Evolutionary conservation across 1,140 invertebrate species (phyloP), one percentile per base, ranked within the genome.

Genomic region (Lucilia sericata): DNA sequence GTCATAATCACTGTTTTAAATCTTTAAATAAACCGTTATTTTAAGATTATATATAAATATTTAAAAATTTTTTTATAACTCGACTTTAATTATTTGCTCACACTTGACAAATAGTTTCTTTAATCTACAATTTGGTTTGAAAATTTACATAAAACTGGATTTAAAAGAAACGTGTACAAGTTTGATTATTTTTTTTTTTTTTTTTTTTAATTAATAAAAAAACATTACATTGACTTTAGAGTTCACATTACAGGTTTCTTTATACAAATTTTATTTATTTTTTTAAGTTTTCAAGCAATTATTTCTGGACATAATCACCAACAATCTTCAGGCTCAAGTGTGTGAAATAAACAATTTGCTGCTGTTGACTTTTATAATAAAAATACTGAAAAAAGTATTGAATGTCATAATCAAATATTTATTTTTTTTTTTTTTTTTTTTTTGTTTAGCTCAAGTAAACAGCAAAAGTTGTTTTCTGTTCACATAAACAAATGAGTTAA

Each of bases 251-350:
- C 65, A 21, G n/a, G 65, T 70, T 70, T 70, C 55, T 60, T 0
- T 60, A 14, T 60, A 17, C 14, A 17, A 42, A 42, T 3, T 42
- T 42, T 42, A 7, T 42, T 42, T 42, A 3, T 42, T 42, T 60
- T 60, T 60, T n/a, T 60, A 7, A n/a, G 25, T 60, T 70, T 70
- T 70, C 65, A 25, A 70, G 55, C 65, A 70, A 21, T 70, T 70
- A 70, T 70, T 70, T 70, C 65, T 70, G 19, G 19, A 10, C 65
- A 70, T 70, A 60, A 70, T 70, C 65, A 19, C 10, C 9, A 30
- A 30, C 25, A 19, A 70, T 70, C 65, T 70, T 70, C 65, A 70
- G n/a, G 65, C 21, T 70, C 65, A 70, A 70, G 65, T 70, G 65
- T 70, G 65, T 70, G 65, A 70, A 70, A 10, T 8, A 42, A 70